phyloP scores from a whole-genome alignment of 2,888 invertebrate genomes.

The Caenorhabditis plicata region DNA sequence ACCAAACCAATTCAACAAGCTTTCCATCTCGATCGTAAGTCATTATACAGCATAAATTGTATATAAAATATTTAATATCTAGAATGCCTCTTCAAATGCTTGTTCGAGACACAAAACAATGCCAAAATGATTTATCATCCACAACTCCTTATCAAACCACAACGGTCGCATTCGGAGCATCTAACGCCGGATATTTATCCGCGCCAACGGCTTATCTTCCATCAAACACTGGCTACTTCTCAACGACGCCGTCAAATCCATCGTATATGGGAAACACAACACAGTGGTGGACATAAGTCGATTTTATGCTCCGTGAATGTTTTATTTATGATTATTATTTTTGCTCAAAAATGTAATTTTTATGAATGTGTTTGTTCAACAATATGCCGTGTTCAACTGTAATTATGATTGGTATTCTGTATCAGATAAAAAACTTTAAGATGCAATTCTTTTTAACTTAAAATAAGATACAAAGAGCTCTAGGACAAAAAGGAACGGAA shows the following conservation, averaged over 20 bases:
- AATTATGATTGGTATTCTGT: too few relatives aligned
- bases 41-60: background rate
- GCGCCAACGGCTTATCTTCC: constrained; percentile 39
- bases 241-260: constrained; percentile 21
- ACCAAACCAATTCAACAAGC: constrained; percentile 9
- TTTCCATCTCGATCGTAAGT: constrained; percentile 29
- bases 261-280: constrained; percentile 28
- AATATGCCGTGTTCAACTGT: too few relatives aligned
- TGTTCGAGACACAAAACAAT: constrained; percentile 23
- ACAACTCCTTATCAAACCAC: constrained; percentile 17
- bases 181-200: constrained; percentile 29
- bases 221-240: constrained; percentile 36
- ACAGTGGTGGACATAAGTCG: too few relatives aligned
- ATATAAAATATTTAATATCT: background rate
- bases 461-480: too few relatives aligned
- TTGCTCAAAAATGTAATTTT: too few relatives aligned
- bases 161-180: constrained; percentile 27
- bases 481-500: too few relatives aligned
- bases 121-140: constrained; percentile 11
- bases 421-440: too few relatives aligned
- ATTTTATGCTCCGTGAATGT: too few relatives aligned
- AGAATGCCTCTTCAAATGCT: constrained; percentile 42
- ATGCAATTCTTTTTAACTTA: too few relatives aligned
- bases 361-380: too few relatives aligned
- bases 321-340: too few relatives aligned